Percentiles rank a stretch among this genome's conserved stretches.
phyloP scores from a whole-genome alignment of 2,888 invertebrate genomes.

The Drosophila koepferae region DNA sequence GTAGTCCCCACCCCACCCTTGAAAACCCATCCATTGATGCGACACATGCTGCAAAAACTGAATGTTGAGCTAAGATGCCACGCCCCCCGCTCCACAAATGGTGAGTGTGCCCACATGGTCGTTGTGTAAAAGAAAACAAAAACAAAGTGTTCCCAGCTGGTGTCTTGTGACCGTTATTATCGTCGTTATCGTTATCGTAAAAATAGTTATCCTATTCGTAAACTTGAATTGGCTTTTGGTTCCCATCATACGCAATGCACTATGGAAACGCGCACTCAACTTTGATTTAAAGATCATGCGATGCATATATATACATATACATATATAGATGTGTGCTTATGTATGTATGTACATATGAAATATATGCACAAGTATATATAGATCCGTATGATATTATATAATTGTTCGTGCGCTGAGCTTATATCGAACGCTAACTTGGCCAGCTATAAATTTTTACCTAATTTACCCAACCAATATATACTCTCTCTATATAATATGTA shows the following conservation, averaged over 20 bases:
- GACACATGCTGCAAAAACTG: constrained; percentile 48
- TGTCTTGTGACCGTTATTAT: constrained; percentile 51
- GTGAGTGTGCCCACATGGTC: constrained; percentile 56
- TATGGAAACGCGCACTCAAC: constrained; percentile 45
- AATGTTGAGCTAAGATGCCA: constrained; percentile 52
- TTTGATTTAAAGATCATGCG: constrained; percentile 37
- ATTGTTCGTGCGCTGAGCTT: constrained; percentile 42
- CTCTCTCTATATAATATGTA: constrained; percentile 16
- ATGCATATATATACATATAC: no score
- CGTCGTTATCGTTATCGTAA: constrained; percentile 48
- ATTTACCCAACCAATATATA: constrained; percentile 18
- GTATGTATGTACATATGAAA: constrained; percentile 8
- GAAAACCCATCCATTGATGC: constrained; percentile 32
- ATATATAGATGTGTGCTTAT: background rate
- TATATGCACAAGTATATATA: constrained; percentile 25
- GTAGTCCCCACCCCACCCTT: constrained; percentile 5
- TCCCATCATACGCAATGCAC: constrained; percentile 45
- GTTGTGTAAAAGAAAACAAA: constrained; percentile 34
- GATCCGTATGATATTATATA: constrained; percentile 29
- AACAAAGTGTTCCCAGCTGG: constrained; percentile 30
- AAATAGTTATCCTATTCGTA: constrained; percentile 52
- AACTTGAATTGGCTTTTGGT: constrained; percentile 57
- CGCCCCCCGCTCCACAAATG: constrained; percentile 40
- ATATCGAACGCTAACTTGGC: constrained; percentile 27
- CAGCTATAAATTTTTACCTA: constrained; percentile 25